Percentiles rank a stretch among this genome's conserved stretches.
Evolutionary conservation across 1,140 invertebrate genomes (phyloP).

Genomic region (Melitaea cinxia): DNA sequence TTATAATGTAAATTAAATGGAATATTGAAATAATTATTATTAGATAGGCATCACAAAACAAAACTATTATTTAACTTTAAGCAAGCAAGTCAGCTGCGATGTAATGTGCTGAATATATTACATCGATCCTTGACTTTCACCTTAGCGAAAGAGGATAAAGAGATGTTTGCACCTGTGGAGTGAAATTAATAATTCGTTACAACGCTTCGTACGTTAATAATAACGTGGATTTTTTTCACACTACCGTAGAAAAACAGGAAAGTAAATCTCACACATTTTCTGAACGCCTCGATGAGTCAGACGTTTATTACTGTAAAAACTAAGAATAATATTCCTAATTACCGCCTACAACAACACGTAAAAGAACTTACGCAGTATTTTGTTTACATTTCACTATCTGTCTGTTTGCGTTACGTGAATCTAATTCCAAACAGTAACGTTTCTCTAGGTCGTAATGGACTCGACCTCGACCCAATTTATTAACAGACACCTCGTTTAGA

Average conservation of each 20-base stretch:
- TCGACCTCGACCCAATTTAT: slow-evolving; percentile 68
- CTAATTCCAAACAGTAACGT: slow-evolving; percentile 45
- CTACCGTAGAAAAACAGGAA: background rate
- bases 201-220: background rate
- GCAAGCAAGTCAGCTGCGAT: background rate
- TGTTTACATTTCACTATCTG: slow-evolving; percentile 28
- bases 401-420: slow-evolving; percentile 38
- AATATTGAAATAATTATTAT: background rate
- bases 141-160: slow-evolving; percentile 18
- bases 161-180: slow-evolving; percentile 12
- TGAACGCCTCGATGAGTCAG: background rate
- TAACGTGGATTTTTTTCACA: background rate
- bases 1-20: background rate
- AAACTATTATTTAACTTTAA: background rate
- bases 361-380: slow-evolving; percentile 23
- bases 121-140: slow-evolving; percentile 47
- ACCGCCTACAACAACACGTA: background rate
- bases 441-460: slow-evolving; percentile 59
- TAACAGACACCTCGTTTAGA: slow-evolving; percentile 55
- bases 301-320: slow-evolving; percentile 2
- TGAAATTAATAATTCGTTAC: slow-evolving; percentile 20
- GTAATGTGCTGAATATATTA: slow-evolving; percentile 17
- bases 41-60: background rate
- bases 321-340: slow-evolving; percentile 1
- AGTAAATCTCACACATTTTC: slow-evolving; percentile 2